Conservation (phyloP, 2,888 invertebrate species). For the Agrochola lychnidis region DNA sequence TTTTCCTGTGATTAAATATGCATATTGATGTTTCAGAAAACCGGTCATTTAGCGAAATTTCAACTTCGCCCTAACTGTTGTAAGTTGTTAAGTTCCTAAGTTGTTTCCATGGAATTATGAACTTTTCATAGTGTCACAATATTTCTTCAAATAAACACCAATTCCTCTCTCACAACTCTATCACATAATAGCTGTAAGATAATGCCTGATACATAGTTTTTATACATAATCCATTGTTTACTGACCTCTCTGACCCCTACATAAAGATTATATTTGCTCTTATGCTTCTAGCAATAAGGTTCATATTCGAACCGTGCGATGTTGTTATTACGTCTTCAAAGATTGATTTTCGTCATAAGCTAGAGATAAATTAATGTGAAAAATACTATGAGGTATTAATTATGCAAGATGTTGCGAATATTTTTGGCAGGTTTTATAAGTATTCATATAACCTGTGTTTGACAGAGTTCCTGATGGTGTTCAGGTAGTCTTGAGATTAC, state of each 20-base stretch:
- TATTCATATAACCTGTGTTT: background rate
- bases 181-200: constrained; percentile 21
- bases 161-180: background rate
- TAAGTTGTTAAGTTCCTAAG: too few relatives aligned
- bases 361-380: constrained; percentile 16
- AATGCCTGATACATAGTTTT: constrained; percentile 20
- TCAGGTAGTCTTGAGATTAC: background rate
- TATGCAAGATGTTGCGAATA: constrained; percentile 11
- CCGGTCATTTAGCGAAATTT: too few relatives aligned
- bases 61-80: too few relatives aligned
- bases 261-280: background rate
- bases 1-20: too few relatives aligned
- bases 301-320: background rate
- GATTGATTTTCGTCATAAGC: constrained; percentile 29
- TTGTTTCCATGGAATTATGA: too few relatives aligned
- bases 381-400: constrained; percentile 24
- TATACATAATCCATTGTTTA: constrained; percentile 38
- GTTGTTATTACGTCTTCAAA: constrained; percentile 12
- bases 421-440: background rate
- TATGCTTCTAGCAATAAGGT: constrained; percentile 1
- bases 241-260: constrained; percentile 38
- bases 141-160: background rate
- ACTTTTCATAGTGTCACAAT: too few relatives aligned
- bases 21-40: too few relatives aligned
- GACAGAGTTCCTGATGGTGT: background rate